phyloP scores from a whole-genome alignment of 2,797 vertebrate genomes.

The Lepidocolaptes lacrymiger region DNA sequence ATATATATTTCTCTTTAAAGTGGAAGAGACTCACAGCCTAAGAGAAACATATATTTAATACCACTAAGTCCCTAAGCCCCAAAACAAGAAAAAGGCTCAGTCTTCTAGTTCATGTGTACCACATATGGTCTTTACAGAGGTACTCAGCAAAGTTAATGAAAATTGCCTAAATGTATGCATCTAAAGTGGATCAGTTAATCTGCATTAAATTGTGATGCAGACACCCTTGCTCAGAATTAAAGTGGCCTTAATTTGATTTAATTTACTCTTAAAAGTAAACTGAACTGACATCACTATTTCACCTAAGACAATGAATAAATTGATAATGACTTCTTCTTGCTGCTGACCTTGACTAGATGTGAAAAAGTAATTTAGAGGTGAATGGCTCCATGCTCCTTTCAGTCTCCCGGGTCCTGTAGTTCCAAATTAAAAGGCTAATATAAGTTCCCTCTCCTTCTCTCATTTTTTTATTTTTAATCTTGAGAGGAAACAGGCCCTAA shows the following conservation, averaged over 20 bases:
- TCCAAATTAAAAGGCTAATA: constrained; percentile 30
- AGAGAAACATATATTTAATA: not conserved
- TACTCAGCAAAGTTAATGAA: constrained; percentile 22
- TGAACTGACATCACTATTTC: not conserved
- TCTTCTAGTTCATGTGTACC: not conserved
- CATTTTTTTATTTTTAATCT: not conserved
- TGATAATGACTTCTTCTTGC: not conserved
- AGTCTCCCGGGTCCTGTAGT: not conserved
- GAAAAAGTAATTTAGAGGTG: constrained; percentile 17
- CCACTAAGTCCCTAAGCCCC: not conserved
- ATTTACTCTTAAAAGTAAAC: not conserved
- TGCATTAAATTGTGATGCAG: constrained; percentile 1
- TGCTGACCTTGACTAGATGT: constrained; percentile 28
- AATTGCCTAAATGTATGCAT: not conserved
- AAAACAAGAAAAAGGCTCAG: not conserved
- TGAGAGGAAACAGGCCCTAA: constrained; percentile 41
- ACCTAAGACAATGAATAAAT: not conserved
- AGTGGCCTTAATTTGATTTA: constrained; percentile 18
- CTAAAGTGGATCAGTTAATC: constrained; percentile 1
- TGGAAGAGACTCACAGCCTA: not conserved
- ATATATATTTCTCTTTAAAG: not conserved
- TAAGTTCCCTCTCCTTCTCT: not conserved
- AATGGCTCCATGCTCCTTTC: not conserved
- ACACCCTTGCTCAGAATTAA: not conserved
- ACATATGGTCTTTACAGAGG: not conserved